These are phyloP conservation scores for Pterocles orientalis DNA, from an alignment of 2,113 vertebrate species.

Conservation along the genomic window DNA sequence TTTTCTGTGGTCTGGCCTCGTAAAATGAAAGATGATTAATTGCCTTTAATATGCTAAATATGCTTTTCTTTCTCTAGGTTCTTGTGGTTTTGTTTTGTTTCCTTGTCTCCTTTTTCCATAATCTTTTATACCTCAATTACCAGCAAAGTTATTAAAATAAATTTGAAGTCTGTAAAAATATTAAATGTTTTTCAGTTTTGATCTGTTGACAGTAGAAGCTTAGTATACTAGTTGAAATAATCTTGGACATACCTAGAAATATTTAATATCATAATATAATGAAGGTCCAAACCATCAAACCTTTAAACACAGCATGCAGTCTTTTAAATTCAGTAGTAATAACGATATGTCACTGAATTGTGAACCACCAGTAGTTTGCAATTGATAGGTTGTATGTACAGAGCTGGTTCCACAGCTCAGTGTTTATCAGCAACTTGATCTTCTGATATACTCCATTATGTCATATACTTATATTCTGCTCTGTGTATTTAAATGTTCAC, in stretches of 20 bases:
- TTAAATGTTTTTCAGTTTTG: neutral
- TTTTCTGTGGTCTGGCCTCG: neutral
- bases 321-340: neutral
- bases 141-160: neutral
- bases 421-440: neutral
- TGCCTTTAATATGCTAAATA: neutral
- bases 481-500: neutral
- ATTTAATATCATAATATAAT: neutral
- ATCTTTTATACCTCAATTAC: neutral
- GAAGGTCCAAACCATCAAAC: neutral
- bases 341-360: neutral
- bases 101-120: neutral
- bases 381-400: neutral
- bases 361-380: neutral
- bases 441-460: neutral
- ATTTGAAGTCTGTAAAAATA: neutral
- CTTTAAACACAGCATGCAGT: neutral
- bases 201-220: neutral
- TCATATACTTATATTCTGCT: neutral
- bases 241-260: neutral
- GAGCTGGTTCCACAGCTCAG: neutral
- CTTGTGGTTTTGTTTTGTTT: neutral
- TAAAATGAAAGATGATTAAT: slow-evolving; percentile 8
- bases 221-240: neutral
- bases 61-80: neutral